Percentiles rank a stretch among this genome's conserved stretches.
phyloP scores from a whole-genome alignment of 2,888 invertebrate genomes.

The Drosophila birchii region DNA sequence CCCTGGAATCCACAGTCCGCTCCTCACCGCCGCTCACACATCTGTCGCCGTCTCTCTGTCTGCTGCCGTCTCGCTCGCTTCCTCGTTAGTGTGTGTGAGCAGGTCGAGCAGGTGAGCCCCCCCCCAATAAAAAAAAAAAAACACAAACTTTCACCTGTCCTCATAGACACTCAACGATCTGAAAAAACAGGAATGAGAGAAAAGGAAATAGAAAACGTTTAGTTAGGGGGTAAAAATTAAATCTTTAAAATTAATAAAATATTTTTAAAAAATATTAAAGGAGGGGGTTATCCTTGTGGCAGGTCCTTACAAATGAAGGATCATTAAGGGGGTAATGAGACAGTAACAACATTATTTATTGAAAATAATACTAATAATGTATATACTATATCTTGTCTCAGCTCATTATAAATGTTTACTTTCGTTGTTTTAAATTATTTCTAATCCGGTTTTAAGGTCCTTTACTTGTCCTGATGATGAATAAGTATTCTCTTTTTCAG shows the following conservation, averaged over 20 bases:
- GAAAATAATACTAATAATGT: too few species aligned
- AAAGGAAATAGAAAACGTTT: background rate
- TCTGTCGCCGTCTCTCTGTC: conserved; percentile 14
- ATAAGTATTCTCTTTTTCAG: background rate
- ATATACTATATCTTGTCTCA: too few species aligned
- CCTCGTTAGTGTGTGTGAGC: conserved; percentile 37
- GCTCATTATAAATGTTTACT: background rate
- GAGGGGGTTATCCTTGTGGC: background rate
- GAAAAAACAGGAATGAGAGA: background rate
- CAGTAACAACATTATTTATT: too few species aligned
- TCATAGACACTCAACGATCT: conserved; percentile 49
- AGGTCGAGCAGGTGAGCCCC: conserved; percentile 8
- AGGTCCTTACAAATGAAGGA: background rate
- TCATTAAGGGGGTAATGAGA: too few species aligned
- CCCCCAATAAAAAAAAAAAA: conserved; percentile 38
- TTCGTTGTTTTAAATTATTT: background rate
- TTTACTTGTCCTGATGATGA: background rate
- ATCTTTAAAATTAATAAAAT: background rate
- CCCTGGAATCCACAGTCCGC: conserved; percentile 24
- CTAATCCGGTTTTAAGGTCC: background rate
- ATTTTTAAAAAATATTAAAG: background rate
- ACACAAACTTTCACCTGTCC: conserved; percentile 30
- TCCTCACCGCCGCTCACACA: conserved; percentile 49
- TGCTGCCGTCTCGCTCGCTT: conserved; percentile 26
- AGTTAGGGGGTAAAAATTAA: background rate